Base-by-base conservation (phyloP, 2,888 invertebrate species). In the Fissipunctia ypsillon region DNA sequence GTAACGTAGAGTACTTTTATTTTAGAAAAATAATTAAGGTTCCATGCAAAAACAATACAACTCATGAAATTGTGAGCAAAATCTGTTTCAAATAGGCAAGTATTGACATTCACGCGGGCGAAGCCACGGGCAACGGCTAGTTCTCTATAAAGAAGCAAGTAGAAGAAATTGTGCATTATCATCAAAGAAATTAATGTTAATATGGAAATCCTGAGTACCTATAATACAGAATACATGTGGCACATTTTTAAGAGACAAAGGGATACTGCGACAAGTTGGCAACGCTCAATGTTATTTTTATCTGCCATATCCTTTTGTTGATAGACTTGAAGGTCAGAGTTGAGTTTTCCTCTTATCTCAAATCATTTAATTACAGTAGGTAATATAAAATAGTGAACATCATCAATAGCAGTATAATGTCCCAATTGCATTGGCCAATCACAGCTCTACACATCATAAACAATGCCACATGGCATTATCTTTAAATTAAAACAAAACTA, bases 371-470 rank as follows among this genome's bases (percentile, higher is more conserved):
- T 70, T 54, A 45, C 35, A 56, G 45, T 60, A 66, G 14, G 10
- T 31, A 48, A 6, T 12, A 22, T 10, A 28, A 22, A 72, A 60
- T n/a, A 56, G 12, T 25, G 28, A 57, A 61, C 43, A 63, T 10
- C 41, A 73, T 45, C 45, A 25, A n/a, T 28, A 16, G 2, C 35
- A 63, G n/a, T 45, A 0, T 75, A 52, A 14, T 54, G 19, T 63
- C 6, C n/a, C 19, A 43, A 76, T 43, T 56, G 16, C 9, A 52
- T 52, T 2, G 28, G 41, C 78, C 80, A 80, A 82, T 82, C 82
- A 78, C 25, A 81, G 71, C 60, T 22, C 67, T 45, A 82, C 82
- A 82, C 78, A 77, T 64, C 41, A 43, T 41, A 75, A 48, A 54
- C 61, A 71, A 56, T 76, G 66, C 69, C 65, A 61, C 80, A 70